Evolutionary conservation across 2,797 vertebrate species (phyloP), one percentile per base, ranked within the genome.

Genomic region (Chelon labrosus): DNA sequence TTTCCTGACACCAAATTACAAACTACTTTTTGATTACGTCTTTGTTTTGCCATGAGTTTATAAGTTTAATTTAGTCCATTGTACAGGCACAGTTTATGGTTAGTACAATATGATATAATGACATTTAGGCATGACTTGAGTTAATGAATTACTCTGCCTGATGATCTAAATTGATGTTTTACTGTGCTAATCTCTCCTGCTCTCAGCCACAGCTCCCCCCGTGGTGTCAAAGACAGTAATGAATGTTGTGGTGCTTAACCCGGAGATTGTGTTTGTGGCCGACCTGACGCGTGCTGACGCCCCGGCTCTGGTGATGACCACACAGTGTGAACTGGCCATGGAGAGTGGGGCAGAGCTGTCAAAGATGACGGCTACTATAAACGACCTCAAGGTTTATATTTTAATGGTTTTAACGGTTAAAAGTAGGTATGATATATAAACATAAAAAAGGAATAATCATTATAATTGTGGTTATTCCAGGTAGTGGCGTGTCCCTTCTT

Each of bases 261-360:
- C 98, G 1, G 97, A 99, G 90, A 95, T 99, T 17, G 96, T 98
- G 19, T 99, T 99, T 83, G 98, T 99, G 87, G 98, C 97, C 0
- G 98, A 99, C 85, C 94, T 99, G 92, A 97, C 97, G n/a, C 96
- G 94, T 56, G 96, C 94, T 5, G 96, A 98, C 54, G 97, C 96
- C 56, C 97, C 97, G 13, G 95, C 98, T 1, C 86, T 99, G 54
- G 96, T 99, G 39, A 93, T 97, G 93, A 98, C 97, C 69, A 96
- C 96, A 1, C 95, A 98, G 56, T 98, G 97, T 82, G 97, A 99
- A 68, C 84, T 98, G 62, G 74, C 90, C 57, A 97, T 95, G 82
- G 96, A 96, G 87, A 95, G 85, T 42, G 90, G 91, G 37, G 89
- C 93, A 19, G 93, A 95, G 51, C 93, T 82, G 19, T 94, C 94